These are phyloP conservation scores for Petrocephalus microphthalmus DNA, from an alignment of 2,113 vertebrate genomes.

Conservation along the genomic window DNA sequence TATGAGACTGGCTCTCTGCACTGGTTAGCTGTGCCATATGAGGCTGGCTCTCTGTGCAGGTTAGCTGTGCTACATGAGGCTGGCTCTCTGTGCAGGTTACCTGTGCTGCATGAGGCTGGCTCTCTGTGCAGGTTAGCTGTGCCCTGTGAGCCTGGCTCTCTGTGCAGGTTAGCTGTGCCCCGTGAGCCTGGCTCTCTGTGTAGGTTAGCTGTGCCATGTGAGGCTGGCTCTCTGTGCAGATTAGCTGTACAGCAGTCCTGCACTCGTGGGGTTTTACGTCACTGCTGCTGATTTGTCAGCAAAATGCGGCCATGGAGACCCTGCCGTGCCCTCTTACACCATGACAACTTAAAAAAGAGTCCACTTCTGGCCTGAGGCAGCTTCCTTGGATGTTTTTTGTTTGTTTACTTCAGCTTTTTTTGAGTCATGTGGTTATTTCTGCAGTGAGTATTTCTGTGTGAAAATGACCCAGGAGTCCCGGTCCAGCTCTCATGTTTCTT, in stretches of 20 bases:
- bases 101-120: neutral
- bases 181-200: too few relatives aligned
- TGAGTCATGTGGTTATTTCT: neutral
- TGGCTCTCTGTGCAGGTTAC: too few relatives aligned
- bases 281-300: neutral
- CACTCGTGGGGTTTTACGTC: neutral
- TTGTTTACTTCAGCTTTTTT: neutral
- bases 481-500: constrained; percentile 71
- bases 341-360: neutral
- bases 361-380: neutral
- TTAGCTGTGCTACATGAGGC: neutral
- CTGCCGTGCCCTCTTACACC: neutral
- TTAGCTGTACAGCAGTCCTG: neutral
- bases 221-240: neutral
- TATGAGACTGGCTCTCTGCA: neutral
- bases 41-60: neutral
- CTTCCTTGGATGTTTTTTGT: neutral
- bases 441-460: neutral
- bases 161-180: neutral
- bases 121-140: neutral
- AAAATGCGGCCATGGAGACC: neutral
- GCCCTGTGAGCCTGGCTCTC: neutral
- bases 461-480: neutral
- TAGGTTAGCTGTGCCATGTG: neutral
- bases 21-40: neutral